Evolutionary conservation across 2,888 invertebrate species (phyloP).

Genomic region (Andrena marginata): DNA sequence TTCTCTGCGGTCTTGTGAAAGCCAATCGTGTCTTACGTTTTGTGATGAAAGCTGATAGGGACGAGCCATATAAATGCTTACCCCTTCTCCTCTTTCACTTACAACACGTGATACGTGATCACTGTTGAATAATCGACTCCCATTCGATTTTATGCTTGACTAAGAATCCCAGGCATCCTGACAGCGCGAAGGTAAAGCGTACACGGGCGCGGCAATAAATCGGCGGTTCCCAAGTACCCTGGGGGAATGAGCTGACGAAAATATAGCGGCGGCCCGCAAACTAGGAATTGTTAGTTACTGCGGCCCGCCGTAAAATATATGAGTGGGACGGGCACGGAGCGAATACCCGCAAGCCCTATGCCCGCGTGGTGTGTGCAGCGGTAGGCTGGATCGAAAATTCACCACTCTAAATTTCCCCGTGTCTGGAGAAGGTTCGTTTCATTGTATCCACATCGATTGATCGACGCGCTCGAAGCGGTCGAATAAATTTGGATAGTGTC

Average conservation of each 20-base stretch:
- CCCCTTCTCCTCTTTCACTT: neutral
- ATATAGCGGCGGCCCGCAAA: conserved; percentile 82
- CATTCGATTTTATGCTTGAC: conserved; percentile 58
- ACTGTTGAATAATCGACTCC: conserved; percentile 50
- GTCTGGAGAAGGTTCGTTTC: conserved; percentile 12
- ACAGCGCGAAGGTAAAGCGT: conserved; percentile 46
- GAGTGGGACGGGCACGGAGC: conserved; percentile 73
- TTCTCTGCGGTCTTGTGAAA: no score
- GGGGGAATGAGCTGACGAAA: conserved; percentile 82
- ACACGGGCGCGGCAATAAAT: conserved; percentile 77
- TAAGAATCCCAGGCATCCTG: conserved; percentile 60
- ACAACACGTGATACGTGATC: conserved; percentile 30
- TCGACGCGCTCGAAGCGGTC: conserved; percentile 16
- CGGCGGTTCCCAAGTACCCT: conserved; percentile 79
- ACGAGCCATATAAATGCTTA: neutral
- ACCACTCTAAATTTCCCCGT: conserved; percentile 49
- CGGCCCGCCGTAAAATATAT: conserved; percentile 79
- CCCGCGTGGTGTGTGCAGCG: conserved; percentile 51
- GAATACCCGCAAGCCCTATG: conserved; percentile 68
- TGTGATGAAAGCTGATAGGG: neutral
- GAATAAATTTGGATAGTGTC: conserved; percentile 18
- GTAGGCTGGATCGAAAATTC: conserved; percentile 61
- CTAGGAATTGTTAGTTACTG: conserved; percentile 84
- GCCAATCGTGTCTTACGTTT: no score
- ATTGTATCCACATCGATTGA: conserved; percentile 3